phyloP scores from a whole-genome alignment of 2,888 invertebrate species.

The Pandemis heparana region DNA sequence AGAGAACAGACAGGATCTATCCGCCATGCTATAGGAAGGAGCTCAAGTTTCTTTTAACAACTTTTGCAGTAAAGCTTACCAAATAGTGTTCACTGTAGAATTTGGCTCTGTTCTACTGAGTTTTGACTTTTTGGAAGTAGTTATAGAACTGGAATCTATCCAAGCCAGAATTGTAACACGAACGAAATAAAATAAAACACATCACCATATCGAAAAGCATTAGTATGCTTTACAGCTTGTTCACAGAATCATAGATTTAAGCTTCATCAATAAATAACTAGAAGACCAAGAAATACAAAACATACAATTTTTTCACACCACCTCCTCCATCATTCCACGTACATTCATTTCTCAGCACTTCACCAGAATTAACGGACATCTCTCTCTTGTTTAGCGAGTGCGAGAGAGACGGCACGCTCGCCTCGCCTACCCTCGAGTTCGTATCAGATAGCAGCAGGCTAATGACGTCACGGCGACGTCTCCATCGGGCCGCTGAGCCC shows the following conservation, averaged over 20 bases:
- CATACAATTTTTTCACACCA: background rate
- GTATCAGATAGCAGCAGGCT: slow-evolving; percentile 10
- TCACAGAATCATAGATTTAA: background rate
- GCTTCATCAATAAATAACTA: background rate
- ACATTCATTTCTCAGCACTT: background rate
- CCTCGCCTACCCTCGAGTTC: background rate
- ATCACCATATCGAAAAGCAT: too few species aligned
- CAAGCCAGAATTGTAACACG: background rate
- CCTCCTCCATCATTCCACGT: background rate
- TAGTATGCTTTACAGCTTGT: background rate
- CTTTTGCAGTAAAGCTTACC: background rate
- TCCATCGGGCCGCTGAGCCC: slow-evolving; percentile 23
- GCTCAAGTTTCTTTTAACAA: background rate
- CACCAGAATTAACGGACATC: background rate
- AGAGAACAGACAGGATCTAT: background rate
- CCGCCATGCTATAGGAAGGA: background rate
- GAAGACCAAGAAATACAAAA: background rate
- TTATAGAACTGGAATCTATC: background rate
- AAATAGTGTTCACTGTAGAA: too few species aligned
- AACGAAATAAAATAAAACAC: too few species aligned
- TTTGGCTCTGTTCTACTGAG: background rate
- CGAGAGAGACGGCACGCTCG: background rate
- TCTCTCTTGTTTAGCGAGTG: background rate
- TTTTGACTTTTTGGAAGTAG: background rate
- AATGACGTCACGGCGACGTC: slow-evolving; percentile 35